These are phyloP conservation scores for Onychomys torridus DNA, from an alignment of 2,797 vertebrate species.

Conservation along the genomic window DNA sequence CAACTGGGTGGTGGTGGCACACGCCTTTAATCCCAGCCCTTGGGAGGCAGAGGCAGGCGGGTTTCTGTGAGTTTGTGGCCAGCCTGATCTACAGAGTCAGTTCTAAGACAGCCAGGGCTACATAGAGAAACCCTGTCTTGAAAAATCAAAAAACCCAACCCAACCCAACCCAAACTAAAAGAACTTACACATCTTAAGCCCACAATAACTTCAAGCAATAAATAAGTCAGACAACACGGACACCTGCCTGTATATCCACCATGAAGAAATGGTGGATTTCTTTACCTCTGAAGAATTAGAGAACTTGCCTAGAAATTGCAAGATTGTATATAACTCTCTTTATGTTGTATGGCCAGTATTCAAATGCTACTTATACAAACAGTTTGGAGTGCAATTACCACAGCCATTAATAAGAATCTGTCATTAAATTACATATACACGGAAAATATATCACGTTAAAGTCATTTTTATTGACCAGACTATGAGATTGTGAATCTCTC, in stretches of 20 bases:
- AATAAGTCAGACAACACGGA: neutral
- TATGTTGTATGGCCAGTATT: neutral
- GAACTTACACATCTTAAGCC: neutral
- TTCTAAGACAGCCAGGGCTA: neutral
- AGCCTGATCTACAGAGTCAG: neutral
- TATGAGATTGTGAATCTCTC: neutral
- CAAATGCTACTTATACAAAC: constrained; percentile 41
- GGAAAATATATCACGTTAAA: neutral
- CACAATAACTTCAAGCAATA: constrained; percentile 19
- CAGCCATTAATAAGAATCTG: neutral
- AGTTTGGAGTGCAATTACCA: neutral
- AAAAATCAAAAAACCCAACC: neutral
- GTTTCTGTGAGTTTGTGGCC: neutral
- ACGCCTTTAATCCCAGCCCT: neutral
- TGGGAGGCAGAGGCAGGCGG: neutral
- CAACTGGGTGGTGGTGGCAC: neutral
- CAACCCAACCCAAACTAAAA: neutral
- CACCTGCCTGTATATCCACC: neutral
- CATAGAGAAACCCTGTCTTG: neutral
- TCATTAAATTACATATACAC: neutral
- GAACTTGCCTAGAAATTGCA: constrained; percentile 51
- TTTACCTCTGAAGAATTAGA: neutral
- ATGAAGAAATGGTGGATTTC: neutral
- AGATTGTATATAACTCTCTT: neutral
- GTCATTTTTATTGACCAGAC: neutral